Evolutionary conservation across 2,113 vertebrate genomes (phyloP), one percentile per base, ranked within the genome.

Genomic region (Ceyx cyanopectus): DNA sequence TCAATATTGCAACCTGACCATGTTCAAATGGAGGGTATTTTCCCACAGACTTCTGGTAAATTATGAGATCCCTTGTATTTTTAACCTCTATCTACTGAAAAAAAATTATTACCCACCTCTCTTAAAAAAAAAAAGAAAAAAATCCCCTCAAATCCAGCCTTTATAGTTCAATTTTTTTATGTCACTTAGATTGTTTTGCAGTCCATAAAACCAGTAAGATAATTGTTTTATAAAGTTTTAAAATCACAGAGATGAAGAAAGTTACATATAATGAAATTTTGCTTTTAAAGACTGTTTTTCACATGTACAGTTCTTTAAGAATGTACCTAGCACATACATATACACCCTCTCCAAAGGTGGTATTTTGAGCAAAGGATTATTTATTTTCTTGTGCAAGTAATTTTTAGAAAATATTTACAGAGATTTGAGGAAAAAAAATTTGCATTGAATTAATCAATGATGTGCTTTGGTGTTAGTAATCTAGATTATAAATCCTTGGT

Each of bases 231-330:
- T 5, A 43, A 88, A 78, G 77, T 63, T 77, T 74, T 78, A 78
- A 90, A 85, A 51, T 26, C 48, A 85, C 9, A 72, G 14, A 63
- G 34, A 83, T 48, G 4, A 80, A 92, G 18, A 72, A 22, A 68
- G 81, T 60, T 65, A 83, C 26, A 27, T 51, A 78, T 53, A 45
- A 90, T 61, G 68, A 95, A 48, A 81, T 61, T 56, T 21, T 10
- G 16, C 26, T 88, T 88, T 61, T 40, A 94, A 92, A 86, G 21
- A 75, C 19, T 68, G 22, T 81, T 84, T 84, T 68, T n/a, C 54
- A 37, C 46, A 51, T 56, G 24, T 81, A 43, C 12, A 88, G 32
- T 32, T 86, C 61, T 84, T 77, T 46, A 76, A 72, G 68, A 17
- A 84, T 21, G 16, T 45, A 48, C 16, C 29, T 85, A 91, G n/a